Evolutionary conservation across 1,140 invertebrate genomes (phyloP).

Genomic region (Berghia stephanieae): DNA sequence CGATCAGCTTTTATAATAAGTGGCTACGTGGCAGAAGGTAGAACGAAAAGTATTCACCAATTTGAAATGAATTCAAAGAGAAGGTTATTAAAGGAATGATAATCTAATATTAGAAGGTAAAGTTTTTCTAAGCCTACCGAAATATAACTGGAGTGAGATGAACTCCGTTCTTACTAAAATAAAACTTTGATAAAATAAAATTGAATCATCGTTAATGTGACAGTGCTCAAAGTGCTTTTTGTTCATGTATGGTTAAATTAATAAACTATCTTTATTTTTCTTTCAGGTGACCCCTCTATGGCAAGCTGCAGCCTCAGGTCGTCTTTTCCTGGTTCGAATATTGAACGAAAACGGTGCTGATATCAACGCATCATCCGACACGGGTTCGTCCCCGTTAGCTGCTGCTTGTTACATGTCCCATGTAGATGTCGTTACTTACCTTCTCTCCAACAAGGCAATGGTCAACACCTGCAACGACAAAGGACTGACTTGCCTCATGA

Average conservation of each 20-base stretch:
- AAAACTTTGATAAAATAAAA: no score
- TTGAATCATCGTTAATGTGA: no score
- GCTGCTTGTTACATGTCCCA: background rate
- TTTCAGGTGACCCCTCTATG: conserved; percentile 27
- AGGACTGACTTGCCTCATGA: conserved; percentile 25
- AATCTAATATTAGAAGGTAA: no score
- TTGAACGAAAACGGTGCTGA: background rate
- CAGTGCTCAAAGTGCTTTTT: no score
- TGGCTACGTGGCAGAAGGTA: no score
- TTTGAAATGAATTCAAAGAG: no score
- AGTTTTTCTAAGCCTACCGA: no score
- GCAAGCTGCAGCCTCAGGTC: conserved; percentile 3
- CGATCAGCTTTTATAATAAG: no score
- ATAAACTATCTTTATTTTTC: background rate
- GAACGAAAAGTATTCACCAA: no score
- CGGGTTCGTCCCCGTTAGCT: background rate
- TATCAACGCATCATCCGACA: background rate
- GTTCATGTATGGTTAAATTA: background rate
- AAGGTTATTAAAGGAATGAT: no score
- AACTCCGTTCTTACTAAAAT: no score
- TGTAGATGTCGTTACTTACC: background rate
- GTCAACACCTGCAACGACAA: background rate
- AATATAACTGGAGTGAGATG: no score
- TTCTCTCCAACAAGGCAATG: background rate
- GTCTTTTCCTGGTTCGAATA: background rate